Base-by-base conservation (phyloP, 2,797 vertebrate genomes). In the Aratinga solstitialis region DNA sequence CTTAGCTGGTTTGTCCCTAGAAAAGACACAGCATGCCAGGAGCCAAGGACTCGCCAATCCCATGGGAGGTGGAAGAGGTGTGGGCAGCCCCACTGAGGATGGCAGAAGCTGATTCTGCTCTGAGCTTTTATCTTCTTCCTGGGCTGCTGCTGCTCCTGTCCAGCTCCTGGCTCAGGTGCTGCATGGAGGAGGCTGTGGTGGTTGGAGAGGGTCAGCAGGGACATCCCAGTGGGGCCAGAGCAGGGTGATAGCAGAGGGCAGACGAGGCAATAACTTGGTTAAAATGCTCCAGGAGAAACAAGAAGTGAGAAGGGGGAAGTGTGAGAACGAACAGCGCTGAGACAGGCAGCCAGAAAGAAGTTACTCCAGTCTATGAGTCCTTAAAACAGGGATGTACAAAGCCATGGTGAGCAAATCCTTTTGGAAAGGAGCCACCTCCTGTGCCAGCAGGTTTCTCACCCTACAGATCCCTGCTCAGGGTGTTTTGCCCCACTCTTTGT, bases 1-100 rank as follows among this genome's bases (percentile, higher is more conserved):
- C 91, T 89, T 51, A 84, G 90, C 63, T 75, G 59, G 62, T 73
- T 71, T 85, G 75, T 59, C 90, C 90, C 84, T 71, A 32, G 76
- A 61, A 90, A 68, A 82, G 78, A 87, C 62, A 22, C 38, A 68
- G 78, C 74, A 34, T 1, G 9, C 24, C 11, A 24, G 18, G 86
- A 94, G 90, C 54, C 34, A 17, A 66, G 43, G 93, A 30, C 82
- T 19, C 3, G 34, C 23, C 56, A 73, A 76, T 26, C 79, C 36
- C 9, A 2, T 3, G 4, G n/a, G 83, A 61, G 75, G 88, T 66
- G 73, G 86, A 91, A 65, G 58, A 42, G 34, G 30, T 17, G 51
- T 15, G 21, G 53, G 72, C 51, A 93, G 88, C 69, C 68, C 38
- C 20, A 23, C 36, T 14, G 36, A 87, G 50, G 91, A 14, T 45